These are phyloP conservation scores for Conomelus anceps DNA, from an alignment of 2,888 invertebrate species.

Conservation along the genomic window DNA sequence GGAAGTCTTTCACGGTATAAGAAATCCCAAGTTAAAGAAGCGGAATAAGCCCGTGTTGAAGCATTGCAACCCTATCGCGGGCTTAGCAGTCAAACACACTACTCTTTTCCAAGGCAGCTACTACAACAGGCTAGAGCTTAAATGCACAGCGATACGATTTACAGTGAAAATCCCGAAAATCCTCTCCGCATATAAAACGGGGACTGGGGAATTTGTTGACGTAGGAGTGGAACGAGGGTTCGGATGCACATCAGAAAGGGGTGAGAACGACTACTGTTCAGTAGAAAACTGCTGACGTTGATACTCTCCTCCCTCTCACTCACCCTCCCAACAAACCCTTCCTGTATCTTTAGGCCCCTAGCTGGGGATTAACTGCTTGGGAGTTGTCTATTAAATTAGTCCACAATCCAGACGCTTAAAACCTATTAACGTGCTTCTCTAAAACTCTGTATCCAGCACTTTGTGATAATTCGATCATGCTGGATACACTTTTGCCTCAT, in stretches of 20 bases:
- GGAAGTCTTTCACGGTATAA: not conserved
- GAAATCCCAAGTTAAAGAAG: not conserved
- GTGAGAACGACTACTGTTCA: not conserved
- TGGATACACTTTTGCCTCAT: too few relatives aligned
- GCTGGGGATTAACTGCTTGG: slow-evolving; percentile 3
- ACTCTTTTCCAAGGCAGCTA: not conserved
- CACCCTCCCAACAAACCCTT: not conserved
- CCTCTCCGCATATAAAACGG: not conserved
- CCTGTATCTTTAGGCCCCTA: too few relatives aligned
- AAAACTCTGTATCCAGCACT: not conserved
- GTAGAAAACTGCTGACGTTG: not conserved
- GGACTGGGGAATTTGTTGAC: not conserved
- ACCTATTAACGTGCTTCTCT: slow-evolving; percentile 1
- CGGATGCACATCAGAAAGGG: not conserved
- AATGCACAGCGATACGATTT: not conserved
- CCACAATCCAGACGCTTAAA: slow-evolving; percentile 2
- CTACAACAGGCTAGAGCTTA: not conserved
- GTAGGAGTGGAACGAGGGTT: not conserved
- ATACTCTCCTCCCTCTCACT: not conserved
- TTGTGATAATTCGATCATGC: not conserved
- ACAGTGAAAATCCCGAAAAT: not conserved
- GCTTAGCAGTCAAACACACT: not conserved
- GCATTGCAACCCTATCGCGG: not conserved
- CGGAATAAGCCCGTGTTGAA: not conserved
- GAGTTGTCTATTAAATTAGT: slow-evolving; percentile 7